Percentiles rank a stretch among this genome's conserved stretches.
Evolutionary conservation across 53 echinoderm and acorn worm species (phyloP).

Genomic region (Hippasteria phrygiana): DNA sequence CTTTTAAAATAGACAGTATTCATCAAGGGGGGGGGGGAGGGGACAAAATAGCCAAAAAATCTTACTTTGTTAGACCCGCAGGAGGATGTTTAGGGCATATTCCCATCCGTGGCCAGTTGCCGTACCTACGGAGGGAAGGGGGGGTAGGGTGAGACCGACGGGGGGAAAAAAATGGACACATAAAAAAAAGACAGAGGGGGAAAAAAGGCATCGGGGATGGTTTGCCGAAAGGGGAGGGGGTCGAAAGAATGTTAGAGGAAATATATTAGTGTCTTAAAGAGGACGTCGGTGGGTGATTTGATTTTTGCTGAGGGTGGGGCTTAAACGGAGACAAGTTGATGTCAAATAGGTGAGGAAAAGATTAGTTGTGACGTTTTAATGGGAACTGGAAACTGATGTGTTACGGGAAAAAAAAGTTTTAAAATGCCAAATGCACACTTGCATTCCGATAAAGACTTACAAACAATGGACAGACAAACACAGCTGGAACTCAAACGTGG

Average conservation of each 20-base stretch:
- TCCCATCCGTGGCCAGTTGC: slow-evolving; percentile 57
- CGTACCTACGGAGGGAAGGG: slow-evolving; percentile 59
- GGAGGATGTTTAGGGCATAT: slow-evolving; percentile 63
- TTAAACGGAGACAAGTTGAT: not conserved
- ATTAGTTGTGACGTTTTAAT: too few relatives aligned
- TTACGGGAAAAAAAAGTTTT: too few relatives aligned
- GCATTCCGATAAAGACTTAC: too few relatives aligned
- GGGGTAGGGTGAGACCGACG: slow-evolving; percentile 33
- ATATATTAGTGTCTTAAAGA: slow-evolving; percentile 16
- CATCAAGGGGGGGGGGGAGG: not conserved
- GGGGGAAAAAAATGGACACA: not conserved
- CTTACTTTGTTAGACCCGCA: slow-evolving; percentile 53
- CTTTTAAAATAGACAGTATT: not conserved
- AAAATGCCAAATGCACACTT: too few relatives aligned
- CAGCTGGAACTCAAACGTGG: too few relatives aligned
- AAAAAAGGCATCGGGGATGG: not conserved
- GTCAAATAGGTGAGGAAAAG: too few relatives aligned
- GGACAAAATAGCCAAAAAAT: slow-evolving; percentile 58
- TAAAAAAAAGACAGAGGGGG: not conserved
- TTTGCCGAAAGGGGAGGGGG: not conserved
- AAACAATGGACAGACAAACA: too few relatives aligned
- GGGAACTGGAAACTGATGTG: too few relatives aligned
- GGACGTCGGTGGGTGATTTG: not conserved
- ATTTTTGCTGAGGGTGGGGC: not conserved
- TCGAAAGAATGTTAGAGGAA: slow-evolving; percentile 58